phyloP scores from a whole-genome alignment of 2,888 invertebrate genomes.

The Tipula lateralis region DNA sequence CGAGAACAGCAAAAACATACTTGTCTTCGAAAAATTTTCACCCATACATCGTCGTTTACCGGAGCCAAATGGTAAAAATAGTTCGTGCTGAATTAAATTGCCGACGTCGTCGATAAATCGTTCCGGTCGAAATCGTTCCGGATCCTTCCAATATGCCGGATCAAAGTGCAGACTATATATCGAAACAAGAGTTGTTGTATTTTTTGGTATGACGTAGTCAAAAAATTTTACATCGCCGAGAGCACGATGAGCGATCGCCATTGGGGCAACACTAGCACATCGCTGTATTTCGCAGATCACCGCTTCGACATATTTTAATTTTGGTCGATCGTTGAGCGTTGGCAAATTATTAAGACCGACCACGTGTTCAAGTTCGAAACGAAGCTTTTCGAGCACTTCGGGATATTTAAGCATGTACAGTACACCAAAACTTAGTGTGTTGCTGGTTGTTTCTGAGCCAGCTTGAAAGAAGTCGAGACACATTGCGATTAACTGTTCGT shows the following conservation, averaged over 20 bases:
- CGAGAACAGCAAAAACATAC: conserved; percentile 56
- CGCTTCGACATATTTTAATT: conserved; percentile 54
- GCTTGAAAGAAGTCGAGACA: conserved; percentile 58
- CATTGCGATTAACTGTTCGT: conserved; percentile 54
- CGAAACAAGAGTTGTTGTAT: conserved; percentile 54
- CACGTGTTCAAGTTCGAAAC: conserved; percentile 50
- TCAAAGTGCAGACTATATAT: conserved; percentile 54
- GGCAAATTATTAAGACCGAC: conserved; percentile 46
- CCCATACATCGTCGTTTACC: conserved; percentile 58
- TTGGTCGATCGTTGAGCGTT: conserved; percentile 49
- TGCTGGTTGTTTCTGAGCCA: conserved; percentile 55
- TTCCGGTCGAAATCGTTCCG: conserved; percentile 57
- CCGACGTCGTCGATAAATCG: conserved; percentile 58
- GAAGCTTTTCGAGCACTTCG: conserved; percentile 52
- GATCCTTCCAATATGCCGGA: conserved; percentile 53
- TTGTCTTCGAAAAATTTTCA: conserved; percentile 58
- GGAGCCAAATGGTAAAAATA: conserved; percentile 61
- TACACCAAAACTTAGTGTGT: conserved; percentile 54
- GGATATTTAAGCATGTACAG: conserved; percentile 54
- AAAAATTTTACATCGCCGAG: conserved; percentile 47
- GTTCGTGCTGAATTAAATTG: conserved; percentile 52
- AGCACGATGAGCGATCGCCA: conserved; percentile 43
- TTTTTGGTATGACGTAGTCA: conserved; percentile 51
- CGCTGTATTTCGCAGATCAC: conserved; percentile 53
- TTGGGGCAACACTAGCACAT: conserved; percentile 49